phyloP scores from a whole-genome alignment of 2,888 invertebrate species.

The Oscheius sp. region DNA sequence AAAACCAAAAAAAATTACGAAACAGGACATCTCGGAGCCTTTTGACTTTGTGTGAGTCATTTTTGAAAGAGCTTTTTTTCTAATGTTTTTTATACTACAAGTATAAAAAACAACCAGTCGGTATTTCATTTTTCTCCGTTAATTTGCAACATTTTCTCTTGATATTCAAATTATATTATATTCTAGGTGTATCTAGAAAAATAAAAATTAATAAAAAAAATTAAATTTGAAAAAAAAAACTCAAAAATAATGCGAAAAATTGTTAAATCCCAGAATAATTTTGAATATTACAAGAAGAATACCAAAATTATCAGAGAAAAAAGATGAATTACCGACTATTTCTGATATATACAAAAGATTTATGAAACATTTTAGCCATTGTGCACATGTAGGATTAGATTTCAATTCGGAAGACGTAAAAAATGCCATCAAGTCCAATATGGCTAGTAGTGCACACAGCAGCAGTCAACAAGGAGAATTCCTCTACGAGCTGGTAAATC shows the following conservation, averaged over 20 bases:
- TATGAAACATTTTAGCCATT: constrained; percentile 6
- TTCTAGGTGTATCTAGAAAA: no score
- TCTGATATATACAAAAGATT: neutral
- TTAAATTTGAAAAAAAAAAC: no score
- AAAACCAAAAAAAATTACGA: neutral
- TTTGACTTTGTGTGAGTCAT: constrained; percentile 19
- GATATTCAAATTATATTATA: no score
- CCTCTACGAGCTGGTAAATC: constrained; percentile 9
- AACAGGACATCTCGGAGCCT: constrained; percentile 19
- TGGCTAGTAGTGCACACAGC: neutral
- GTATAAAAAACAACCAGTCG: no score
- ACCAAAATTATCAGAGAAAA: neutral
- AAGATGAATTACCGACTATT: no score
- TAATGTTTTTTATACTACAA: no score
- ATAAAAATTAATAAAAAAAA: no score
- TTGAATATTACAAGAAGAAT: neutral
- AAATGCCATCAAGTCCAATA: constrained; percentile 2
- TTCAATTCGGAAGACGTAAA: constrained; percentile 23
- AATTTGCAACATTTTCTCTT: no score
- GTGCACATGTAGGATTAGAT: constrained; percentile 17
- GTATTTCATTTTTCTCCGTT: no score
- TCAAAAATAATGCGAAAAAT: no score
- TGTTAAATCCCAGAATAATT: neutral
- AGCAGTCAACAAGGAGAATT: neutral
- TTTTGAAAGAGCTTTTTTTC: no score